Evolutionary conservation across 2,797 vertebrate species (phyloP), one percentile per base, ranked within the genome.

Genomic region (Enteromius trimaculatus): DNA sequence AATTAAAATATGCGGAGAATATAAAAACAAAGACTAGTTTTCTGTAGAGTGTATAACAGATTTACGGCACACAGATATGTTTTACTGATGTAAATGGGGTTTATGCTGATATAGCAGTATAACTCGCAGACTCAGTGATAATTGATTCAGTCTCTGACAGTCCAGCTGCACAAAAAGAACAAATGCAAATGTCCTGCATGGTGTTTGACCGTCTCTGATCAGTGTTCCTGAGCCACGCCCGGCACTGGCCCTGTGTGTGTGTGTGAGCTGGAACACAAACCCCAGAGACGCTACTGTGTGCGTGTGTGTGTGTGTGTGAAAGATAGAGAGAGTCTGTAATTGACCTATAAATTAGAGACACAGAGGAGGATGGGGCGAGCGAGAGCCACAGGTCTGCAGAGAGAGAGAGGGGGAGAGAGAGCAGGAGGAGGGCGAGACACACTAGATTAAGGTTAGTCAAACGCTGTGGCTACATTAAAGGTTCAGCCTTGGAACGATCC

Each of bases 401-500:
- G 68, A 80, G 78, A 82, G 58, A 5, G 86, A 90, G 90, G 93
- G 92, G 93, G 93, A 93, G 92, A 93, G 58, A 92, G 82, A 86
- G 81, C 2, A 65, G 74, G 82, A 79, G 83, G 80, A 5, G 85
- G 82, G 83, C 14, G 23, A n/a, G 76, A 84, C 75, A 82, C 51
- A 81, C 71, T 72, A 84, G 77, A 85, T 83, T 92, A 92, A 91
- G 90, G 93, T 92, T 84, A 91, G 93, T 93, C 92, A 94, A 93
- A 91, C 87, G 93, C 92, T 92, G 92, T 92, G 90, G 76, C 88
- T 89, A 86, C 84, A 91, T 91, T 79, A 96, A 66, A 95, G 96
- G 94, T 96, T 95, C 93, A 97, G 96, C 97, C 97, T 98, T 99
- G 97, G 97, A 98, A 96, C 65, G 90, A 94, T 95, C 94, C 94